Conservation (phyloP, 2,797 vertebrate species). For the Falco novaeseelandiae region DNA sequence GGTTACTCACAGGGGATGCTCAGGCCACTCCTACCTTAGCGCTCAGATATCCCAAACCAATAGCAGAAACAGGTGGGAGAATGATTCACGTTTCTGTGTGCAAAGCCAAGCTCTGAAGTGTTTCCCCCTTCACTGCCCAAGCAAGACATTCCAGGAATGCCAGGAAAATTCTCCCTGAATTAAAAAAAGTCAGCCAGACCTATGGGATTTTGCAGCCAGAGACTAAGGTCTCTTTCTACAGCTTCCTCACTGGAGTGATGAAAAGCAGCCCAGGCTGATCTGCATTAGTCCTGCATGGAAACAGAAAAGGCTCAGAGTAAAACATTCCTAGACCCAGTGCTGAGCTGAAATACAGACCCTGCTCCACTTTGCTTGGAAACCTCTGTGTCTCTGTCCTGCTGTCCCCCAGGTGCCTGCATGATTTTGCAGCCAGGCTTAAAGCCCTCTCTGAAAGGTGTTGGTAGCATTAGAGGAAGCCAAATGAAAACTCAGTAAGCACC, state of each 20-base stretch:
- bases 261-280: neutral
- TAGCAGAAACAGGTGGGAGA: neutral
- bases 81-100: neutral
- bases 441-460: neutral
- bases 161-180: constrained; percentile 11
- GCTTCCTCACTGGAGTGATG: neutral
- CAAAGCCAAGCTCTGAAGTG: neutral
- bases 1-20: neutral
- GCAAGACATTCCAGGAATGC: neutral
- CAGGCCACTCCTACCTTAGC: neutral
- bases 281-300: neutral
- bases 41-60: neutral
- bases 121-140: constrained; percentile 3
- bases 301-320: neutral
- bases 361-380: neutral
- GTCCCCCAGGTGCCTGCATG: neutral
- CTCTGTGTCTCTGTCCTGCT: neutral
- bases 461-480: neutral
- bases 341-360: neutral
- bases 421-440: neutral
- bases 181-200: neutral
- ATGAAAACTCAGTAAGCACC: neutral
- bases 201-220: neutral
- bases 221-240: neutral
- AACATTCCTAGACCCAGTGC: neutral